Conservation (phyloP, 1,140 invertebrate genomes). For the Orchesella cincta region DNA sequence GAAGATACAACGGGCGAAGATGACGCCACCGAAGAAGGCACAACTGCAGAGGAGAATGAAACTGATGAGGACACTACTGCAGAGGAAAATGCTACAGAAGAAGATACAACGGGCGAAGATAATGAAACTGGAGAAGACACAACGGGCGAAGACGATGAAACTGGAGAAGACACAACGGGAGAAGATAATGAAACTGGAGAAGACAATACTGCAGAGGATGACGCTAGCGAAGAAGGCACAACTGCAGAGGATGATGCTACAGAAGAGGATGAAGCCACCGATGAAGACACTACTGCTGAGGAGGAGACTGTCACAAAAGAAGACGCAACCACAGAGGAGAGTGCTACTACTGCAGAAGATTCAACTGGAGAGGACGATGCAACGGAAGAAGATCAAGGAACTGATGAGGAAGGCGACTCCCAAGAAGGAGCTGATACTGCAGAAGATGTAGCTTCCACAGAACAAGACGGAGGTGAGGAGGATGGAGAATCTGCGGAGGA, state of each 20-base stretch:
- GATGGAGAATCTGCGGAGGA: conserved; percentile 19
- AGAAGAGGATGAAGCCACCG: not conserved
- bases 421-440: not conserved
- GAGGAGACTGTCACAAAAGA: conserved; percentile 24
- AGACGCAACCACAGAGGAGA: not conserved
- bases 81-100: conserved; percentile 44
- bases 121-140: conserved; percentile 46
- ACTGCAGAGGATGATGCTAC: conserved; percentile 17
- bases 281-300: not conserved
- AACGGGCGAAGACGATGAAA: conserved; percentile 42
- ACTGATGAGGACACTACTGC: conserved; percentile 54
- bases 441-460: conserved; percentile 24
- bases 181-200: conserved; percentile 50
- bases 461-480: not conserved
- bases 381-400: not conserved
- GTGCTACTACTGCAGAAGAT: conserved; percentile 33
- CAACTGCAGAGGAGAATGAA: conserved; percentile 49
- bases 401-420: not conserved
- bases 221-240: conserved; percentile 40
- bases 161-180: conserved; percentile 30
- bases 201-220: conserved; percentile 53
- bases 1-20: conserved; percentile 3
- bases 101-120: conserved; percentile 50
- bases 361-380: conserved; percentile 15
- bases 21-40: conserved; percentile 8